These are phyloP conservation scores for Tillus elongatus DNA, from an alignment of 2,888 invertebrate genomes.

Conservation along the genomic window DNA sequence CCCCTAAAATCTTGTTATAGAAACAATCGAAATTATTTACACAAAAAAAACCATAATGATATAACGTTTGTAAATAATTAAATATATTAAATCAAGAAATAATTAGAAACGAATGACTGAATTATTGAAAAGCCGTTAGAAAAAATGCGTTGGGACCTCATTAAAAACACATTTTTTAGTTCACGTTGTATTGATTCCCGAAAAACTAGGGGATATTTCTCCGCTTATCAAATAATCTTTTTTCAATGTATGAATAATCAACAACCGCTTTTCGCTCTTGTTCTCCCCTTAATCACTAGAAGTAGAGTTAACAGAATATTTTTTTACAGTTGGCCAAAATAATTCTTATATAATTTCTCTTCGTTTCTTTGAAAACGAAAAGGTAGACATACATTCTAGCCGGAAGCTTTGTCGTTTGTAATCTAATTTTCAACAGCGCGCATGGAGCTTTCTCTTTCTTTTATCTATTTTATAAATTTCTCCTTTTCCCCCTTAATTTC, in stretches of 20 bases:
- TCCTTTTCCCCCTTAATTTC: slow-evolving; percentile 26
- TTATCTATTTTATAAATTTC: slow-evolving; percentile 28
- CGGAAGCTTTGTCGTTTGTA: slow-evolving; percentile 23
- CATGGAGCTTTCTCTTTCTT: slow-evolving; percentile 25
- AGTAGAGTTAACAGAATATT: too few species aligned
- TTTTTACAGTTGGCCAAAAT: slow-evolving; percentile 1
- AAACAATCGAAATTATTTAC: too few species aligned
- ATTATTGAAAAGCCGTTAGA: neutral
- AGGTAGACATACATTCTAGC: neutral
- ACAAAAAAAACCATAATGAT: too few species aligned
- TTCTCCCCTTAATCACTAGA: neutral
- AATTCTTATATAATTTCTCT: slow-evolving; percentile 1
- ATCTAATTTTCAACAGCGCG: slow-evolving; percentile 28
- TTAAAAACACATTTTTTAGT: slow-evolving; percentile 3
- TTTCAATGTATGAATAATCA: neutral
- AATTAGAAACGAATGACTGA: neutral
- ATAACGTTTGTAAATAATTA: too few species aligned
- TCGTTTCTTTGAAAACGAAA: neutral
- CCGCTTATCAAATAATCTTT: neutral
- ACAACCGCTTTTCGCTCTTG: neutral
- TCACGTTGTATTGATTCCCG: neutral
- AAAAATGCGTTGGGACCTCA: neutral
- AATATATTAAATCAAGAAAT: slow-evolving; percentile 3
- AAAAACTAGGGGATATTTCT: neutral
- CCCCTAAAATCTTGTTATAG: too few species aligned